A percentile compares a stretch with the other conserved stretches of the same genome.
These are phyloP conservation scores for Diabrotica balteata DNA, from an alignment of 2,888 invertebrate species.

Conservation along the genomic window DNA sequence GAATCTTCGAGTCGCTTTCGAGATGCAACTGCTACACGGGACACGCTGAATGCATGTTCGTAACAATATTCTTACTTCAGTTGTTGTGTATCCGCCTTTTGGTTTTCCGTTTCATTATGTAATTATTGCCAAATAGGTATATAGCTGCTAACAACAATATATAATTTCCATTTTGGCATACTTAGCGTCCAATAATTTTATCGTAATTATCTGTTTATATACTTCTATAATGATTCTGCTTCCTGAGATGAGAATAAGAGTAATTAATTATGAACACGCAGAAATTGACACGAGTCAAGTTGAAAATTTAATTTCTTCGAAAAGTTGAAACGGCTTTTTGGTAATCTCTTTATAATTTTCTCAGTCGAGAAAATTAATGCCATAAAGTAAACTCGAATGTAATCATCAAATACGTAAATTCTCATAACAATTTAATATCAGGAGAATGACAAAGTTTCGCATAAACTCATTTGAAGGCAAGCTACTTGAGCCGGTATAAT, in stretches of 20 bases:
- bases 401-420: slow-evolving; percentile 40
- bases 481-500: slow-evolving; percentile 53
- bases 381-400: slow-evolving; percentile 33
- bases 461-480: slow-evolving; percentile 54
- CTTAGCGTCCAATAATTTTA: no score
- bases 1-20: no score
- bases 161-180: no score
- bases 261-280: background rate
- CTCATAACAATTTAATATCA: slow-evolving; percentile 57
- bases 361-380: slow-evolving; percentile 25
- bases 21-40: no score
- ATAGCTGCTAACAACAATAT: no score
- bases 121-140: no score
- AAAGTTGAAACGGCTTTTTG: slow-evolving; percentile 18
- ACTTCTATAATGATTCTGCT: no score
- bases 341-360: slow-evolving; percentile 25
- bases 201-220: no score
- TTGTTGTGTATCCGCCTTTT: no score
- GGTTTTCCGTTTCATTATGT: no score
- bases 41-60: no score
- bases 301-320: slow-evolving; percentile 14
- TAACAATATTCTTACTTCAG: no score
- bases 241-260: background rate
- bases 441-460: slow-evolving; percentile 54
- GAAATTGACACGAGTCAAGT: background rate